phyloP scores from a whole-genome alignment of 35 echinoderm and acorn worm species.

The Apostichopus japonicus region DNA sequence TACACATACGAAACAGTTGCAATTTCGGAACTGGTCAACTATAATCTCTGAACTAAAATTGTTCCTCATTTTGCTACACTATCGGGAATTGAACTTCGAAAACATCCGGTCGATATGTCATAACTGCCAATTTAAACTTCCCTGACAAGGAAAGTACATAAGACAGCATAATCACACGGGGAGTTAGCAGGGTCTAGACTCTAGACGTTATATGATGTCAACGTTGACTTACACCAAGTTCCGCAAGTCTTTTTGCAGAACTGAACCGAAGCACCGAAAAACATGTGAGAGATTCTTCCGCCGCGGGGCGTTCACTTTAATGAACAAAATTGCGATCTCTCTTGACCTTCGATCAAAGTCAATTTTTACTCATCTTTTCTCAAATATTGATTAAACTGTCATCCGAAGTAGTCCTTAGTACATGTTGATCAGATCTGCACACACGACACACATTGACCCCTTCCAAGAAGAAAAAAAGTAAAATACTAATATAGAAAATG shows the following conservation, averaged over 20 bases:
- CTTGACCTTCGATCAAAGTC: not conserved
- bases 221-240: not conserved
- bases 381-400: not conserved
- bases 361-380: not conserved
- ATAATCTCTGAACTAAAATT: too few relatives aligned
- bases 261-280: not conserved
- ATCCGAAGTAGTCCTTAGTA: not conserved
- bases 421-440: too few relatives aligned
- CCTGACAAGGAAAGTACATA: not conserved
- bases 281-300: not conserved
- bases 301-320: not conserved
- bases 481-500: too few relatives aligned
- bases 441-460: too few relatives aligned
- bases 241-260: not conserved
- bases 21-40: too few relatives aligned
- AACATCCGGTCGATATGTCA: too few relatives aligned
- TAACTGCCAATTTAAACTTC: too few relatives aligned
- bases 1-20: too few relatives aligned
- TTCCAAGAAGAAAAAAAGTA: too few relatives aligned
- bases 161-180: not conserved
- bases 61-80: too few relatives aligned
- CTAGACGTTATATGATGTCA: not conserved
- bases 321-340: not conserved
- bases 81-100: too few relatives aligned
- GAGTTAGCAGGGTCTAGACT: not conserved